Base-by-base conservation (phyloP, 1,140 invertebrate genomes). In the Venturia canescens region DNA sequence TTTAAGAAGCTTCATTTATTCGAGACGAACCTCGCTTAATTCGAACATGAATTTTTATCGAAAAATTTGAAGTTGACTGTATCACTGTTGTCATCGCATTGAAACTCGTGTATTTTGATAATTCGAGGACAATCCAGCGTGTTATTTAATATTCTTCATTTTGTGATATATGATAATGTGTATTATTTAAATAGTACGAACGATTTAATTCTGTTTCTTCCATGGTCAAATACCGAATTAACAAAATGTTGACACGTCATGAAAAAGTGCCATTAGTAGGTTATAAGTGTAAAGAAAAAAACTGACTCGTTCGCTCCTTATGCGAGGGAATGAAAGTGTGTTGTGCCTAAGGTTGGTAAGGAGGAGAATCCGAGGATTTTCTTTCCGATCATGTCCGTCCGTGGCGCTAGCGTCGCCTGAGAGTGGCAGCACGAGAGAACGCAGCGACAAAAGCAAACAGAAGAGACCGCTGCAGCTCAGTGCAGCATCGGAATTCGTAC, bases 331-430 rank as follows among this genome's bases (percentile, higher is more conserved):
- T 50, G 21, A 70, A 16, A 34, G 18, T n/a, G 38, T n/a, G 53
- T 16, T n/a, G 9, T 53, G 27, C 44, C 26, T 15, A 26, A 21
- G 18, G 50, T 21, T 6, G 26, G 31, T 60, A 23, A 21, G 23
- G 27, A 48, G 1, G 23, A 29, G 16, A 63, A 66, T 34, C 67
- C 15, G 44, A 75, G 38, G 11, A 44, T 44, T 44, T 44, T 66
- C 79, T 78, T 84, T 80, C 38, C 29, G 27, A 50, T 44, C 50
- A 44, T 79, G 80, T 84, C 83, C 83, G 83, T 84, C 71, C 81
- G 79, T 80, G 76, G 83, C 83, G 81, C 50, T 69, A 67, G 50
- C 77, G 70, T 75, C 44, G 57, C 16, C n/a, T 57, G 18, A 70
- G 63, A 71, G 34, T 29, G 21, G 31, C 3, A 16, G 27, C 27